A percentile compares a stretch with the other conserved stretches of the same genome.
These are phyloP conservation scores for Chlorodrepanis virens DNA, from an alignment of 2,113 vertebrate genomes.

Conservation along the genomic window DNA sequence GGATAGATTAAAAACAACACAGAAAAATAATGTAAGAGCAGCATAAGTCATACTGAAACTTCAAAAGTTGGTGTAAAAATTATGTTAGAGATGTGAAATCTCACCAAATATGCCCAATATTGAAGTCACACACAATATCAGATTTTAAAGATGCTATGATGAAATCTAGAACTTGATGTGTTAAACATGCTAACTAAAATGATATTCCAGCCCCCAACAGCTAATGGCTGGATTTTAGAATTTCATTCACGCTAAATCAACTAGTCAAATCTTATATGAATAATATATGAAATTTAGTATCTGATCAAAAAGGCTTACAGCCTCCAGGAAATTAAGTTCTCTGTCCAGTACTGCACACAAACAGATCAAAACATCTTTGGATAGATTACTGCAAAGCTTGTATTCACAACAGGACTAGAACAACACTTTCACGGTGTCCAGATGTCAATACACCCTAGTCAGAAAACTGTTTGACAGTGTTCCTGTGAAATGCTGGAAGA, in stretches of 20 bases:
- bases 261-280: conserved; percentile 39
- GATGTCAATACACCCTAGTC: not conserved
- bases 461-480: not conserved
- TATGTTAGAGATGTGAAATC: not conserved
- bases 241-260: conserved; percentile 22
- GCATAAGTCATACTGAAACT: not conserved
- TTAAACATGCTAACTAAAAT: not conserved
- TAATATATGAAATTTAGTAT: conserved; percentile 46
- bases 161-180: conserved; percentile 17
- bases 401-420: not conserved
- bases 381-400: not conserved
- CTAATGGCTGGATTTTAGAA: conserved; percentile 11
- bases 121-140: not conserved
- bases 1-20: not conserved
- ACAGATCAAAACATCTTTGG: conserved; percentile 5
- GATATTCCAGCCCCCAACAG: not conserved
- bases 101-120: not conserved
- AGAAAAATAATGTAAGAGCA: not conserved
- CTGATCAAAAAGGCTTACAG: conserved; percentile 34
- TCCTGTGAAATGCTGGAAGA: not conserved
- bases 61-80: not conserved
- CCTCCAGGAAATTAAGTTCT: conserved; percentile 10
- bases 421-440: not conserved
- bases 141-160: conserved; percentile 13
- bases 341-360: not conserved